Evolutionary conservation across 1,140 invertebrate species (phyloP), one percentile per base, ranked within the genome.

Genomic region (Paracyclopina nana): DNA sequence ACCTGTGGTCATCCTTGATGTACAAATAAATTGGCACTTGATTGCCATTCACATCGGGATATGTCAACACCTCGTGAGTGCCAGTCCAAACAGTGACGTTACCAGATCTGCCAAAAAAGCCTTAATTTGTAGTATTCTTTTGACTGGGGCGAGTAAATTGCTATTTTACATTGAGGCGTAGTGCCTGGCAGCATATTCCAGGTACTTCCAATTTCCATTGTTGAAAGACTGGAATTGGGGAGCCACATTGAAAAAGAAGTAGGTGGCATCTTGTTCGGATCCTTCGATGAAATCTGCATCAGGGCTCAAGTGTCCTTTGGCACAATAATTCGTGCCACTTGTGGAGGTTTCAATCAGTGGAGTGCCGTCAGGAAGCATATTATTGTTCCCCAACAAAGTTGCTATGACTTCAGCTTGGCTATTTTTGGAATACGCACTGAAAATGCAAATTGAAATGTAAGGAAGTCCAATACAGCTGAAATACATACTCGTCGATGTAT

Each of bases 121-220:
- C 29, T 31, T 31, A 14, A 31, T 31, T 31, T 31, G 14, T n/a
- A n/a, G n/a, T n/a, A n/a, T n/a, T n/a, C n/a, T n/a, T n/a, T n/a
- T n/a, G n/a, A n/a, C n/a, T n/a, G n/a, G n/a, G n/a, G n/a, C n/a
- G n/a, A n/a, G n/a, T n/a, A n/a, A n/a, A n/a, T n/a, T n/a, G n/a
- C 29, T 9, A 9, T 11, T 16, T 14, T 52, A 52, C 50, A 20
- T 52, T n/a, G n/a, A 22, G 27, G 50, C 50, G 11, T 42, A 43
- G 27, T 43, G 26, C 22, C 50, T 44, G 6, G 27, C n/a, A n/a
- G 31, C 22, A 2, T 14, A 11, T 44, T 52, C 50, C 6, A 42
- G 24, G 24, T 82, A 79, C 67, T 98, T 99, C 60, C 60, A 61
- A 49, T 61, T 61, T n/a, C 58, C 58, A 40, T 59, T 60, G 44